These are phyloP conservation scores for Otolemur garnettii DNA, from an alignment of 2,113 vertebrate genomes.

Conservation along the genomic window DNA sequence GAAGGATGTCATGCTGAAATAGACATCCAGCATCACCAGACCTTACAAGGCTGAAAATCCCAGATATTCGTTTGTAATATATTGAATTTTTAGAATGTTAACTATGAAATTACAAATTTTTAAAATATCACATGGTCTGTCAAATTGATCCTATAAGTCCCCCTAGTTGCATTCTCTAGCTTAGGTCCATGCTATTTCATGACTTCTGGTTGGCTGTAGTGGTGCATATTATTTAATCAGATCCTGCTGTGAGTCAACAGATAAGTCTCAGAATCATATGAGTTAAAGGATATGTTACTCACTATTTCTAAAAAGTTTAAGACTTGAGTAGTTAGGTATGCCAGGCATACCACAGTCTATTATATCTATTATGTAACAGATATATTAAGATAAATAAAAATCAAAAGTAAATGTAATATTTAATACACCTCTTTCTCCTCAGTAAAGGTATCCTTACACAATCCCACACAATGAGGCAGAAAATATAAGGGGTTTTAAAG, in stretches of 20 bases:
- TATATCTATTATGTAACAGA: background rate
- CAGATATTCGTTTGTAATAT: background rate
- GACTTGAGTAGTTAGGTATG: background rate
- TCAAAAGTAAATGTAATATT: background rate
- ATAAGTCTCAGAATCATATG: background rate
- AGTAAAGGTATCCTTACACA: background rate
- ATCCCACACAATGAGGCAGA: background rate
- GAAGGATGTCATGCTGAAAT: background rate
- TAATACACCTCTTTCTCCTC: background rate
- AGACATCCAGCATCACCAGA: background rate
- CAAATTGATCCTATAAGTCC: background rate
- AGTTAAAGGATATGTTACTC: slow-evolving; percentile 8
- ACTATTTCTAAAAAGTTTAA: background rate
- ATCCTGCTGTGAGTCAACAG: background rate
- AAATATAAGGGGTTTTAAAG: background rate
- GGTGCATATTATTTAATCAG: background rate
- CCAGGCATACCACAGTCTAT: background rate
- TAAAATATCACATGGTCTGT: background rate
- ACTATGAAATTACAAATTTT: slow-evolving; percentile 30
- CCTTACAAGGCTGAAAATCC: background rate
- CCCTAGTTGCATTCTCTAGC: background rate
- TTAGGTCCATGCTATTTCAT: slow-evolving; percentile 1
- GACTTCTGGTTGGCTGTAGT: background rate
- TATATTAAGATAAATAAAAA: slow-evolving; percentile 14
- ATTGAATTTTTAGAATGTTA: slow-evolving; percentile 25